A percentile compares a stretch with the other conserved stretches of the same genome.
Evolutionary conservation across 2,797 vertebrate genomes (phyloP).

Genomic region (Mus spretus): DNA sequence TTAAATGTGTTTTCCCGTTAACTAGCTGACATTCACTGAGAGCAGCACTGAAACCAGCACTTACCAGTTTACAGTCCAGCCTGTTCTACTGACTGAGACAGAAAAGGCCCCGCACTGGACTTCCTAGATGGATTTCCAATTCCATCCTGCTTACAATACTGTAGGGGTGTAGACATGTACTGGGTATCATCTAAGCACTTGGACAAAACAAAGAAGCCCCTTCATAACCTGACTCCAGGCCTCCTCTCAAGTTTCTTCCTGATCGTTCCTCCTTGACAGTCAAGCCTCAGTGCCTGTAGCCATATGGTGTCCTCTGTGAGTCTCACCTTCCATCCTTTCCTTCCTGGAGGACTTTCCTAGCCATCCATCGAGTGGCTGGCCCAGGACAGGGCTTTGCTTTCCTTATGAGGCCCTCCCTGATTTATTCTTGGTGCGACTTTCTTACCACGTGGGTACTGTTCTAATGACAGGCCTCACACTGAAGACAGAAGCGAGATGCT

Average conservation of each 20-base stretch:
- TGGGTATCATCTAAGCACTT: conserved; percentile 3
- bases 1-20: conserved; percentile 30
- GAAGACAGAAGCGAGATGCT: neutral
- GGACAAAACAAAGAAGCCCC: conserved; percentile 9
- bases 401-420: neutral
- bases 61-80: neutral
- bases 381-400: neutral
- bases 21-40: neutral
- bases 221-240: conserved; percentile 24
- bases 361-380: neutral
- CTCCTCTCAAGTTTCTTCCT: conserved; percentile 45
- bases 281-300: neutral
- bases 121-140: conserved; percentile 45
- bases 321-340: neutral
- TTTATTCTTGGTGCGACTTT: neutral
- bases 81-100: neutral
- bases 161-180: neutral
- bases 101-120: conserved; percentile 25
- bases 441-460: neutral
- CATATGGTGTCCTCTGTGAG: neutral
- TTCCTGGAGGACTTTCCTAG: neutral
- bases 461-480: neutral
- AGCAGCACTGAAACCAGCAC: neutral
- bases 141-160: conserved; percentile 17
- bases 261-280: neutral